Conservation (phyloP, 2,797 vertebrate species). For the Erethizon dorsatum region DNA sequence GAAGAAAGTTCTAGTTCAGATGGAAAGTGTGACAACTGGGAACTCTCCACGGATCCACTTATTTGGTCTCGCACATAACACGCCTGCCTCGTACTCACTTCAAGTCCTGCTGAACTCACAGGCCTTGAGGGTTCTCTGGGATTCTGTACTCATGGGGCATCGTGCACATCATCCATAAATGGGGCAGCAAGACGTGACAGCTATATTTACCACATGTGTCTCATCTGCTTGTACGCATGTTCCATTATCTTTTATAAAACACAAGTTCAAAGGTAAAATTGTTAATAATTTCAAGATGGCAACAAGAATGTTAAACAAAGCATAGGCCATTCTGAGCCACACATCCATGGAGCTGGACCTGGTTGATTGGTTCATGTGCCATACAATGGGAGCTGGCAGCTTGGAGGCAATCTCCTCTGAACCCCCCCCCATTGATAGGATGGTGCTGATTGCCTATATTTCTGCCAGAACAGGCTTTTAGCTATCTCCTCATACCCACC, state of each 20-base stretch:
- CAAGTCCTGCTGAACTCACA: neutral
- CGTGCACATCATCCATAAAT: neutral
- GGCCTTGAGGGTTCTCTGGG: neutral
- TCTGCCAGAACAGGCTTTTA: constrained; percentile 16
- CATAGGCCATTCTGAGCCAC: neutral
- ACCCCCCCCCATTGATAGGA: neutral
- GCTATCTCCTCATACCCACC: neutral
- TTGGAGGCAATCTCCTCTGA: neutral
- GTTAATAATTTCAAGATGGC: neutral
- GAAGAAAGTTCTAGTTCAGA: neutral
- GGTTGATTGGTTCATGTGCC: neutral
- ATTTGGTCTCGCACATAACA: neutral
- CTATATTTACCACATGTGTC: too few species aligned
- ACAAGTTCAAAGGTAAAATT: constrained; percentile 54
- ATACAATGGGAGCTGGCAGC: neutral
- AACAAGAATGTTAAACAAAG: constrained; percentile 3
- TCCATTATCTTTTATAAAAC: neutral
- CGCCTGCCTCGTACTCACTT: neutral
- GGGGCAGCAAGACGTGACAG: neutral
- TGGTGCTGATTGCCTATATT: neutral
- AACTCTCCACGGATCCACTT: too few species aligned
- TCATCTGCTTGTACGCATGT: neutral
- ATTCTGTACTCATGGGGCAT: neutral
- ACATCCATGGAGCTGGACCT: neutral
- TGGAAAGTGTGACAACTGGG: neutral